Base-by-base conservation (phyloP, 2,113 vertebrate species). In the Zosterops lateralis region DNA sequence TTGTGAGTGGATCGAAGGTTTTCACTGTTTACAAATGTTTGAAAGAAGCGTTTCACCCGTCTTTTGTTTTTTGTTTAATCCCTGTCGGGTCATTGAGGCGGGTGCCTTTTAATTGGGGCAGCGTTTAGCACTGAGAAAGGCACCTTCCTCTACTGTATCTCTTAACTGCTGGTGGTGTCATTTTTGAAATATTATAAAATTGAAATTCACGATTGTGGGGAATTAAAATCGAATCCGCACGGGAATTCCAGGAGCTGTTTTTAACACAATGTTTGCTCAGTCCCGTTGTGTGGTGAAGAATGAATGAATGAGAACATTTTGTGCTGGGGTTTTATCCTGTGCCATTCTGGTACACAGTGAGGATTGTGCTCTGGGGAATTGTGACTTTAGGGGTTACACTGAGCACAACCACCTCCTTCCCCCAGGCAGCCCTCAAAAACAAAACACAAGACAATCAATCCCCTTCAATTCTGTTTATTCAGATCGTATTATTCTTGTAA, bases 401-500 rank as follows among this genome's bases (percentile, higher is more conserved):
- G 67, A 91, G 38, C 47, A 62, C 34, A 53, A 12, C 12, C 22
- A 21, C 24, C 60, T 85, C 60, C 20, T 48, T 67, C 51, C 40
- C 56, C 53, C n/a, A 21, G 77, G 65, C 42, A 87, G 36, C 75
- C 72, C 67, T 73, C 64, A 80, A 71, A 60, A 95, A 91, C 26
- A 74, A 95, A 91, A 89, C 86, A 89, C 87, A 83, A 95, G 84
- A 74, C 94, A 84, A 68, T 57, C 7, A 2, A 61, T 94, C 73
- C 76, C 91, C 84, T 93, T 92, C 68, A 90, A 19, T 91, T 96
- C 72, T 58, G 5, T 97, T 97, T 97, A 97, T 97, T 97, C 87
- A 83, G 83, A 44, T 84, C 7, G 0, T 82, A 79, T 83, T 88
- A 81, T 91, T 95, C 66, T 78, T 29, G 66, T 83, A 93, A 77